A percentile compares a stretch with the other conserved stretches of the same genome.
Evolutionary conservation across 2,113 vertebrate genomes (phyloP).

Genomic region (Syngnathus scovelli): DNA sequence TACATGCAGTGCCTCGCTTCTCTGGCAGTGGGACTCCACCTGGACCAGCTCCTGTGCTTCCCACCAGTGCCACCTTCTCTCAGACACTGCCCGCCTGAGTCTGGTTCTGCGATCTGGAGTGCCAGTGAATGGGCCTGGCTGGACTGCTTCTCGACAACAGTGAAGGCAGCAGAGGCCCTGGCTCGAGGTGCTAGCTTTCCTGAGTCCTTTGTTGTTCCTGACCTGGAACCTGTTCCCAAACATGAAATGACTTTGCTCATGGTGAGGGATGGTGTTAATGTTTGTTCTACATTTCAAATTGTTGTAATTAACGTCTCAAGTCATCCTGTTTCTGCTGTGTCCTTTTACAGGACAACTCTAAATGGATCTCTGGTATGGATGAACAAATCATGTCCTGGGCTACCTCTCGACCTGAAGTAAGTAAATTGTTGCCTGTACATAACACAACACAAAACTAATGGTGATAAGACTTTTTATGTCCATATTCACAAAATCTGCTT

Average conservation of each 20-base stretch:
- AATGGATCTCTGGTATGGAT: constrained; percentile 91
- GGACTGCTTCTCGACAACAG: constrained; percentile 90
- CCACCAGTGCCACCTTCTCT: constrained; percentile 82
- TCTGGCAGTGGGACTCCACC: constrained; percentile 86
- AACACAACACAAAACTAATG: neutral
- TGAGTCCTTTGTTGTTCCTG: constrained; percentile 86
- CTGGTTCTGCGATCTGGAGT: constrained; percentile 74
- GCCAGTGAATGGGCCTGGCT: constrained; percentile 94
- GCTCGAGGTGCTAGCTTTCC: constrained; percentile 86
- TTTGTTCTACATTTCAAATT: neutral
- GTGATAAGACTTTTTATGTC: neutral
- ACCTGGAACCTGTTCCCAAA: constrained; percentile 89
- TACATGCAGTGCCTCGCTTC: constrained; percentile 98
- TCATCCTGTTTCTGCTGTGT: constrained; percentile 8
- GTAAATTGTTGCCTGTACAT: neutral
- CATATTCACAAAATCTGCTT: neutral
- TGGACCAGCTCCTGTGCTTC: constrained; percentile 85
- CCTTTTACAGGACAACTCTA: constrained; percentile 85
- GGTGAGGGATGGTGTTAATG: constrained; percentile 66
- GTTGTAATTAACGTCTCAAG: neutral
- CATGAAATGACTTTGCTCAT: constrained; percentile 88
- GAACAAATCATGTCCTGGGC: constrained; percentile 99
- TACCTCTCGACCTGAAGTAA: constrained; percentile 88
- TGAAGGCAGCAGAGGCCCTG: constrained; percentile 92
- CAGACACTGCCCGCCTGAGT: constrained; percentile 74